Evolutionary conservation across 1,140 invertebrate species (phyloP), one percentile per base, ranked within the genome.

Genomic region (Zaprionus inermis): DNA sequence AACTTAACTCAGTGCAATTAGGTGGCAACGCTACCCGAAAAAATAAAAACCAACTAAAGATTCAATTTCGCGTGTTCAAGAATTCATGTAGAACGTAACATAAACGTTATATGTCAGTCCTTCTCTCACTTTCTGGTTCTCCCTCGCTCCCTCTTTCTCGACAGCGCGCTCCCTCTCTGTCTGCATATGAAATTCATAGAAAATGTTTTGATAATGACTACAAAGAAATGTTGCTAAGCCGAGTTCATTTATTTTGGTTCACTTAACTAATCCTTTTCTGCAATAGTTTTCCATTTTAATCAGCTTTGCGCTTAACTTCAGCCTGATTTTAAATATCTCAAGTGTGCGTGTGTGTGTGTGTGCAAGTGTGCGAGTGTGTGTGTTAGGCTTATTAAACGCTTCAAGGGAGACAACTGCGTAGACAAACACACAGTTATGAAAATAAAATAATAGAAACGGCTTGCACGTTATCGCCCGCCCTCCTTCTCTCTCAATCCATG

Each of bases 201-300:
- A 86, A 88, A 76, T 82, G 79, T 88, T 85, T 83, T 88, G 70
- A 88, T 88, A 88, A 78, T 74, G 75, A 84, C 74, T 84, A 88
- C 84, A 88, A 88, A 89, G 84, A 84, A 89, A 89, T 74, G 78
- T 78, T 90, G 78, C 72, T 89, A 79, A 89, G 84, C 85, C 74
- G 85, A 89, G 81, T 84, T 89, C 84, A 90, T 85, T 90, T 90
- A 85, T 81, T 90, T 74, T 85, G 85, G 85, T 90, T 90, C 85
- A 90, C 85, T 90, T 90, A 81, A 86, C 86, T 90, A 90, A 90
- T 90, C 85, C 85, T 85, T 86, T 85, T 70, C 55, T 44, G 81
- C 82, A 90, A 90, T 90, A 90, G 84, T 90, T 90, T 84, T 76
- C 85, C 74, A 73, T 85, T 80, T 84, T 89, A 89, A 89, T 89